phyloP scores from a whole-genome alignment of 2,888 invertebrate species.

The Sarcophaga variegata region DNA sequence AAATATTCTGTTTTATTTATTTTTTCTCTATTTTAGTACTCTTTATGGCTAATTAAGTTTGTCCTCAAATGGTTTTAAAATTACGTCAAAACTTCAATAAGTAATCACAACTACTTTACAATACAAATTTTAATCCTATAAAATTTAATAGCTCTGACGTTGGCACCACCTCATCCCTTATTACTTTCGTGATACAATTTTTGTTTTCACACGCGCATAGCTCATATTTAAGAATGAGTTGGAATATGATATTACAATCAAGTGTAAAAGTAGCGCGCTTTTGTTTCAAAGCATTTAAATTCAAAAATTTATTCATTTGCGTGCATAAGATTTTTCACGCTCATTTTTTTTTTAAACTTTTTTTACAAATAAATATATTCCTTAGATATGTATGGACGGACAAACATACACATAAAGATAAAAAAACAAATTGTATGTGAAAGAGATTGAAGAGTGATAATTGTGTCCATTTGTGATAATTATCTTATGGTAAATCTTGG shows the following conservation, averaged over 20 bases:
- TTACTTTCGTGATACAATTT: background rate
- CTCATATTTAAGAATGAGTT: background rate
- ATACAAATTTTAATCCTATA: too few relatives aligned
- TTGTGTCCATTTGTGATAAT: background rate
- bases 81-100: too few relatives aligned
- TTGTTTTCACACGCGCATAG: background rate
- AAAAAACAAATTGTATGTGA: too few relatives aligned
- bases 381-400: too few relatives aligned
- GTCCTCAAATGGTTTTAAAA: background rate
- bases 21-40: too few relatives aligned
- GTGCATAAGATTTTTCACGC: background rate
- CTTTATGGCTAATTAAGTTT: background rate
- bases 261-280: background rate
- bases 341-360: background rate
- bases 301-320: background rate
- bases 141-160: background rate
- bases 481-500: background rate
- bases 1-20: too few relatives aligned
- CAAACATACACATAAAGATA: too few relatives aligned
- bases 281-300: background rate
- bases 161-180: background rate
- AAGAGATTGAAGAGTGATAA: background rate
- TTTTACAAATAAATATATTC: background rate
- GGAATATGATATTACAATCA: background rate
- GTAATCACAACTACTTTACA: too few relatives aligned